A percentile compares a stretch with the other conserved stretches of the same genome.
phyloP scores from a whole-genome alignment of 2,113 vertebrate genomes.

The Capra hircus region DNA sequence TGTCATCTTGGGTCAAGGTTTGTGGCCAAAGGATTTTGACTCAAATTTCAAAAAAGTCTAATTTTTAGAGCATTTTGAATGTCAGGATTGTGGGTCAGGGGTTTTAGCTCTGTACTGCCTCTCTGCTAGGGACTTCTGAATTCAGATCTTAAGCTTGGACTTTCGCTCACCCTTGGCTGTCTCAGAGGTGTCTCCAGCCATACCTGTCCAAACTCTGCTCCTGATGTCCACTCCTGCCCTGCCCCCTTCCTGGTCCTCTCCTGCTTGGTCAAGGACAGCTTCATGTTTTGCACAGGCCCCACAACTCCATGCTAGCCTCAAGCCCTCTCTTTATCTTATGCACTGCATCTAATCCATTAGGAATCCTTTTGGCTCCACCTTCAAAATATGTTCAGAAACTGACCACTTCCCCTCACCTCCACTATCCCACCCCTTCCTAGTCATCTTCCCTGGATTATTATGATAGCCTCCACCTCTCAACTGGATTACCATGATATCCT shows the following conservation, averaged over 20 bases:
- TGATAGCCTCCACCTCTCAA: neutral
- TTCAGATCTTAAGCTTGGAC: neutral
- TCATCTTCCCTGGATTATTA: neutral
- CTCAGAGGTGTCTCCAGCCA: accelerated
- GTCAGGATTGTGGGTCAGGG: neutral
- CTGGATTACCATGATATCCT: neutral
- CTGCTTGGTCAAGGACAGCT: neutral
- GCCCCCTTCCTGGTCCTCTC: neutral
- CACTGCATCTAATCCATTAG: neutral
- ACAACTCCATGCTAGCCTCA: neutral
- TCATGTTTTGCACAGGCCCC: neutral
- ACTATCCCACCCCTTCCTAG: accelerated
- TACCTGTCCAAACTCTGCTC: too few relatives aligned
- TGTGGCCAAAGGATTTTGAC: constrained; percentile 3
- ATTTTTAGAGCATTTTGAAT: neutral
- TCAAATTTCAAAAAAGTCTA: neutral
- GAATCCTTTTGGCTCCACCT: neutral
- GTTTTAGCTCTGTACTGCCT: neutral
- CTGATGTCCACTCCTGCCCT: accelerated
- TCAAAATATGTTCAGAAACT: neutral
- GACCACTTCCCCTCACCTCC: neutral
- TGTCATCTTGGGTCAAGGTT: neutral
- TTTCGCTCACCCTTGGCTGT: neutral
- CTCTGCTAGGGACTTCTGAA: neutral
- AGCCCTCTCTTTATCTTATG: neutral